Percentiles rank a stretch among this genome's conserved stretches.
phyloP scores from a whole-genome alignment of 2,888 invertebrate species.

The Labia minor region DNA sequence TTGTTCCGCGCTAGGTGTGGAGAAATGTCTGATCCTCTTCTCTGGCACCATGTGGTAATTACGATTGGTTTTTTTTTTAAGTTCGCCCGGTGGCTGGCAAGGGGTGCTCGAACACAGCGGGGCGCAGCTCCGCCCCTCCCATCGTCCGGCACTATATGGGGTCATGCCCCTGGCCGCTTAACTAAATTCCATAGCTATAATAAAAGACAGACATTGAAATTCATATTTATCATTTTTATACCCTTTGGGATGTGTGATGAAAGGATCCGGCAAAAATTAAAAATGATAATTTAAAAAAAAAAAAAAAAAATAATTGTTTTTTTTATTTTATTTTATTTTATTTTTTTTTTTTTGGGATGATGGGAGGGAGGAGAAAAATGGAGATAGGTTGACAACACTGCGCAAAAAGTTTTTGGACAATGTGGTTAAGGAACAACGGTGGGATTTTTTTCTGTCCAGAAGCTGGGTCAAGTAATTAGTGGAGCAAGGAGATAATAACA shows the following conservation, averaged over 20 bases:
- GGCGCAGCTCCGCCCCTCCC: not conserved
- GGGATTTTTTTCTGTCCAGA: too few relatives aligned
- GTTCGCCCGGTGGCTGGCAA: constrained; percentile 2
- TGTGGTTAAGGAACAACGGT: too few relatives aligned
- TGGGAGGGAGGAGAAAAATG: not conserved
- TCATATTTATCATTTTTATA: constrained; percentile 13
- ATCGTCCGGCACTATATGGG: not conserved
- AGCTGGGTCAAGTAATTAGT: too few relatives aligned
- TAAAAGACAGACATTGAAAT: constrained; percentile 13
- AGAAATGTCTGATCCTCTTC: constrained; percentile 13
- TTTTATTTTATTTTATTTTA: too few relatives aligned
- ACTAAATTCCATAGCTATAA: constrained; percentile 1
- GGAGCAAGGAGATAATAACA: too few relatives aligned
- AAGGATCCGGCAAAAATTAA: not conserved
- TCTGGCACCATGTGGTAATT: not conserved
- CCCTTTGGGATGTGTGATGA: constrained; percentile 8
- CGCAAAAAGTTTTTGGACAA: too few relatives aligned
- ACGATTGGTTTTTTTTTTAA: not conserved
- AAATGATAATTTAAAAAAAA: not conserved
- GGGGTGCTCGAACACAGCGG: not conserved
- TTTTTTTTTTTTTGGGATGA: too few relatives aligned
- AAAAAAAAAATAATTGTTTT: not conserved
- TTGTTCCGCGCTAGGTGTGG: constrained; percentile 7
- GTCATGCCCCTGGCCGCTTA: constrained; percentile 9
- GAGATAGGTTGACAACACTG: not conserved